Evolutionary conservation across 2,888 invertebrate genomes (phyloP), one percentile per base, ranked within the genome.

Genomic region (Ectropis crepuscularia): DNA sequence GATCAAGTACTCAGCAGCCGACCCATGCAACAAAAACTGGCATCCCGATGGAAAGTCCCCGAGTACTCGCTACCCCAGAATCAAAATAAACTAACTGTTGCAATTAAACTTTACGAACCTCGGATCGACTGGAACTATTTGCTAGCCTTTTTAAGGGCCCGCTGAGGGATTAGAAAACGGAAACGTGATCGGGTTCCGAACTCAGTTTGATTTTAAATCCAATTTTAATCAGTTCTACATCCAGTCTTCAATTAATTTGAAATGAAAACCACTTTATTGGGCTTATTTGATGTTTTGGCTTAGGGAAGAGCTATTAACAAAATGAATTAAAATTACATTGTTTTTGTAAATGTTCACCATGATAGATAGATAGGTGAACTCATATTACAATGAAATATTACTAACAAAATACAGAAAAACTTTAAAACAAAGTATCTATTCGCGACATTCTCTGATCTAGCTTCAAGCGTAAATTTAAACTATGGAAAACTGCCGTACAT

Each of bases 41-140:
- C 45, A 54, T 54, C 50, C 54, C 46, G 45, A 50, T 16, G 39
- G 70, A 74, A 72, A 62, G 68, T 74, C 72, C 67, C 68, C 54
- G 62, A 65, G 39, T 49, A 36, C 54, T 59, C 54, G 50, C 63
- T 6, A 42, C 11, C 41, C 41, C 69, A 63, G 68, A 68, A 71
- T 69, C 70, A 75, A 80, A 83, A 83, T 78, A 80, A 80, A 81
- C 76, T 72, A 77, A 76, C 74, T 65, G 76, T 77, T 75, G 80
- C 80, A 82, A 80, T 83, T 82, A 82, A 82, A 81, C 74, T 83
- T 78, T 73, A 77, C 74, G 75, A 64, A 65, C 55, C 64, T 43
- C 41, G 70, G 65, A 69, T 67, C 70, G 68, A 47, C 47, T 68
- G 12, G 10, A 61, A 65, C 61, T 60, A 73, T 75, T 64, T 64